Base-by-base conservation (phyloP, 2,888 invertebrate species). In the Caenorhabditis plicata region DNA sequence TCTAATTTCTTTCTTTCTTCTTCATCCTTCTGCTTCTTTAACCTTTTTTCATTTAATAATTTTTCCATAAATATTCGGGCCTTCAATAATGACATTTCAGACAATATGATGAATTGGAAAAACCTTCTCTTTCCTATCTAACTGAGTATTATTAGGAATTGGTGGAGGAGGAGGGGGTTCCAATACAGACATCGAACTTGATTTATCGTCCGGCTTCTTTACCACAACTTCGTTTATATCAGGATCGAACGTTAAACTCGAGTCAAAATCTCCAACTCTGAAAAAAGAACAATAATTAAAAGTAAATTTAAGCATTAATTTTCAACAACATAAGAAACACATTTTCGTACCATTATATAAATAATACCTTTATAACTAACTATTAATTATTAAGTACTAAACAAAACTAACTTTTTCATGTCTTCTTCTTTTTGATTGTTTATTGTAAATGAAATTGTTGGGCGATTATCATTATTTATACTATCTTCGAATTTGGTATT, bases 31-130 rank as follows among this genome's bases (percentile, higher is more conserved):
- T 44, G 31, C 26, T 69, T 68, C 36, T 53, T 56, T 42, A 41
- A 41, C 19, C 50, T 53, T 40, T 74, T 73, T 35, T 75, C 75
- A 22, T 58, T 58, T 38, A 75, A 36, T 27, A 75, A 63, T 39
- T 66, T 68, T 38, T 73, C 75, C 75, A 75, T 74, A 43, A 75
- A 75, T 4, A 74, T 58, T 27, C 74, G 62, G 9, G 75, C 68
- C 35, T n/a, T n/a, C n/a, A n/a, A n/a, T n/a, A n/a, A n/a, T n/a
- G n/a, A n/a, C n/a, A n/a, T n/a, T n/a, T n/a, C n/a, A n/a, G n/a
- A n/a, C n/a, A n/a, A n/a, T n/a, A n/a, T n/a, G n/a, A n/a, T n/a
- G n/a, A n/a, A n/a, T n/a, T n/a, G n/a, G n/a, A n/a, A n/a, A n/a
- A n/a, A n/a, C n/a, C n/a, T 61, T 57, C 29, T 69, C 69, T 26